These are phyloP conservation scores for Epizoanthus illoricatus DNA, from an alignment of 92 coral and sea anemone genomes.

Conservation along the genomic window DNA sequence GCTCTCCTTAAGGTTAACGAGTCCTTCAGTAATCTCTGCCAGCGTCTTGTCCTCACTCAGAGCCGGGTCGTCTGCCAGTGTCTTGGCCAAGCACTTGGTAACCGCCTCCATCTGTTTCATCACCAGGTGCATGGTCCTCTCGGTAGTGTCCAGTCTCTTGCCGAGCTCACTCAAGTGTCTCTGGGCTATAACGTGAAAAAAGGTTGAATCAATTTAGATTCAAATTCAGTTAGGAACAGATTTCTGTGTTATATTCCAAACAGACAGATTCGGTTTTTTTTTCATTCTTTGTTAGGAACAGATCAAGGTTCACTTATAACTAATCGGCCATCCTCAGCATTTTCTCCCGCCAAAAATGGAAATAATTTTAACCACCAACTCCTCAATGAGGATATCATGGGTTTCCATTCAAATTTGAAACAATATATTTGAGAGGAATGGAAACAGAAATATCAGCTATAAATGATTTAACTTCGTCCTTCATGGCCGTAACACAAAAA, in stretches of 20 bases:
- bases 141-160: conserved; percentile 98
- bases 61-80: conserved; percentile 90
- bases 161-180: conserved; percentile 90
- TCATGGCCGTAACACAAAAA: too few relatives aligned
- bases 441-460: too few relatives aligned
- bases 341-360: too few relatives aligned
- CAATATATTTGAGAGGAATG: too few relatives aligned
- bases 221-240: neutral
- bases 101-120: conserved; percentile 99
- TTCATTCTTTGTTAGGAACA: too few relatives aligned
- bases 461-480: too few relatives aligned
- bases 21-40: conserved; percentile 91
- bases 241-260: neutral
- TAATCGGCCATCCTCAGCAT: too few relatives aligned
- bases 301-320: too few relatives aligned
- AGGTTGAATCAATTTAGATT: neutral
- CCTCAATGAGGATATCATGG: too few relatives aligned
- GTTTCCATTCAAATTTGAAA: too few relatives aligned
- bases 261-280: too few relatives aligned
- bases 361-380: too few relatives aligned
- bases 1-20: conserved; percentile 92
- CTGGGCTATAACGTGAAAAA: conserved; percentile 58
- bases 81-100: conserved; percentile 96
- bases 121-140: conserved; percentile 98
- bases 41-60: conserved; percentile 86